phyloP scores from a whole-genome alignment of 2,888 invertebrate genomes.

The Hyppa rectilinea region DNA sequence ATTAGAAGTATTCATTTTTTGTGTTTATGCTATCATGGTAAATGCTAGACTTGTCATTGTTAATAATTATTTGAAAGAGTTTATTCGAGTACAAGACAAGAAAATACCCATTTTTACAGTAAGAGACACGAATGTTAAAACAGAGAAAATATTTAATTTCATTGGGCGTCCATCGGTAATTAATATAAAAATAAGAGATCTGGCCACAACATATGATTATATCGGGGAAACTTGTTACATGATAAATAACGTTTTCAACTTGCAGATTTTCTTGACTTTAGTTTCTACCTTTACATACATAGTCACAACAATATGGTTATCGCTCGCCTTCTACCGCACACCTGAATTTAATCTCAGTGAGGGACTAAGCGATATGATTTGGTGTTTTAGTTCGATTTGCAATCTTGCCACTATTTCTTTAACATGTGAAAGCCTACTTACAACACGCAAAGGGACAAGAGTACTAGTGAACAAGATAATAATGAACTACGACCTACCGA shows the following conservation, averaged over 20 bases:
- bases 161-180: constrained; percentile 67
- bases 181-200: constrained; percentile 73
- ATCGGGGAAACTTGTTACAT: constrained; percentile 74
- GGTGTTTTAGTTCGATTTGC: constrained; percentile 71
- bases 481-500: constrained; percentile 80
- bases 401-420: constrained; percentile 73
- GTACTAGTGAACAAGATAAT: constrained; percentile 79
- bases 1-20: constrained; percentile 74
- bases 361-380: constrained; percentile 70
- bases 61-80: constrained; percentile 71
- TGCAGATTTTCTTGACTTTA: constrained; percentile 77
- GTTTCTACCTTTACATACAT: constrained; percentile 75
- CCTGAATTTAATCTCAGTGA: constrained; percentile 58
- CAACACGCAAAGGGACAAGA: constrained; percentile 73
- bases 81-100: constrained; percentile 68
- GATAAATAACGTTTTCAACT: constrained; percentile 78
- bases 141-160: constrained; percentile 61
- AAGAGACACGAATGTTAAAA: constrained; percentile 36
- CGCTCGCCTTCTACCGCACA: constrained; percentile 70
- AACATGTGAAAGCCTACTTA: constrained; percentile 74
- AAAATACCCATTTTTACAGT: constrained; percentile 67
- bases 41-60: constrained; percentile 71
- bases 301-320: constrained; percentile 76
- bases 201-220: constrained; percentile 74
- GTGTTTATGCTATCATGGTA: constrained; percentile 70